Evolutionary conservation across 2,888 invertebrate species (phyloP), one percentile per base, ranked within the genome.

Genomic region (Polyploca ridens): DNA sequence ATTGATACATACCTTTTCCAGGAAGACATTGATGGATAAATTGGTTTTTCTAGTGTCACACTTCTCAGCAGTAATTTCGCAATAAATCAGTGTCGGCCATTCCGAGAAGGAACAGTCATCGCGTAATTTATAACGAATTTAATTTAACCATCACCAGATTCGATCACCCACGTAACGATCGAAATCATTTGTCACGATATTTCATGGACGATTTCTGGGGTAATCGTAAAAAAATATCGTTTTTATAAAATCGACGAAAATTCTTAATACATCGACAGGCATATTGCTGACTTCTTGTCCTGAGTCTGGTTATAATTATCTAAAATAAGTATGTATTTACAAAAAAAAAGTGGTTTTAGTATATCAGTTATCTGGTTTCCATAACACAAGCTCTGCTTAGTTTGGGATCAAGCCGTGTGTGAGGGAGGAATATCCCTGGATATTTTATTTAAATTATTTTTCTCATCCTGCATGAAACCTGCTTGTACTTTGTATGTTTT

Each of bases 151-250:
- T 13, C 70, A 68, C 67, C 66, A 61, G 13, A 62, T 64, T 33
- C 60, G 46, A 41, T 44, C 63, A 61, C 63, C 67, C 65, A 69
- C 70, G 68, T 69, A 66, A 49, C 65, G 19, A 59, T 64, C 61
- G 10, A 69, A 72, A 75, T 74, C 61, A 13, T 59, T 57, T 62
- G 67, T 73, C 76, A 76, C 76, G 74, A 70, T 61, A 38, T 66
- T 66, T 62, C 65, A 65, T 57, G 57, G 54, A 46, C 33, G 27
- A 16, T 63, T 67, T n/a, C 35, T n/a, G 65, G 64, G 67, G 62
- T 64, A 61, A 58, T 59, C 62, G 63, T 46, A 46, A n/a, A 27
- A 27, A 27, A 8, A 14, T 59, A 13, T 11, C 3, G 33, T 59
- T 16, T 58, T 27, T 7, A n/a, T n/a, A n/a, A n/a, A n/a, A n/a